phyloP scores from a whole-genome alignment of 2,113 vertebrate genomes.

The Catharus bicknelli region DNA sequence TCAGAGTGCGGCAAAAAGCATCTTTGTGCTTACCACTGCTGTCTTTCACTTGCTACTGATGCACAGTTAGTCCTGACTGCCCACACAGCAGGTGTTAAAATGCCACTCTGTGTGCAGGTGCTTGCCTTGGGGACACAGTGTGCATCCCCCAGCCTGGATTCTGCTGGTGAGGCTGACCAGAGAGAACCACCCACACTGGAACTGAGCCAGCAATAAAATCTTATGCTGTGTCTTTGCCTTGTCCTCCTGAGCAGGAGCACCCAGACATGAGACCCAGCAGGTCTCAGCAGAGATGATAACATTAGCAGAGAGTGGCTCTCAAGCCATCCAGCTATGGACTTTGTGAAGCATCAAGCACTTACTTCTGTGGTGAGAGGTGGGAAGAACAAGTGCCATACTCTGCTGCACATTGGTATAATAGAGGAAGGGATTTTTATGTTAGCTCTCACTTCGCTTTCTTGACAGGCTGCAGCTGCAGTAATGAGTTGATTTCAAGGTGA shows the following conservation, averaged over 20 bases:
- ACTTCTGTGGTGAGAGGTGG: neutral
- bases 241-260: neutral
- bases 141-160: neutral
- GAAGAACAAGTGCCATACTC: neutral
- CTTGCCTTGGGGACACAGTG: neutral
- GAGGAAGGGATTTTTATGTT: neutral
- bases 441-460: neutral
- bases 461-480: slow-evolving; percentile 1
- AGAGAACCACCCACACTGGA: accelerated
- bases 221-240: neutral
- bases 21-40: neutral
- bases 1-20: neutral
- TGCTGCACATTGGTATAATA: accelerated
- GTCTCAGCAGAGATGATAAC: neutral
- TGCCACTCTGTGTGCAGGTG: neutral
- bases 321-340: neutral
- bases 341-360: neutral
- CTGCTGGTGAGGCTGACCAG: neutral
- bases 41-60: neutral
- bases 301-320: neutral
- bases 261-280: neutral
- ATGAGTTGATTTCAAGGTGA: neutral
- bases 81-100: neutral
- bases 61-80: neutral
- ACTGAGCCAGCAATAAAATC: neutral